Base-by-base conservation (phyloP, 2,888 invertebrate species). In the Agapostemon virescens region DNA sequence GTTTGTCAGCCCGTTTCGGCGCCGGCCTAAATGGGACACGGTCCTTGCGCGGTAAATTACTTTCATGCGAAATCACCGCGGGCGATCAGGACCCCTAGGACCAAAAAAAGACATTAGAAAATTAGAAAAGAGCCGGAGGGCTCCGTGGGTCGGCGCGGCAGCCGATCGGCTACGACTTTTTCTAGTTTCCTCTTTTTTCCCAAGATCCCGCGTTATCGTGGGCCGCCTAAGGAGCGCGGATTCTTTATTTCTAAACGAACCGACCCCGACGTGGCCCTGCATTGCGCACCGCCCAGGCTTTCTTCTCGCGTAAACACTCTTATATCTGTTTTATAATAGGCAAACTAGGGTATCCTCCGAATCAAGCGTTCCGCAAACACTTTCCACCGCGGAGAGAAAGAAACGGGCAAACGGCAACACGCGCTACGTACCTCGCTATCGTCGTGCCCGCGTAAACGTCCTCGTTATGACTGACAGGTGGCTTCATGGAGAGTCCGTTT, bases 401-500 rank as follows among this genome's bases (percentile, higher is more conserved):
- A 36, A n/a, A 23, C 4, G 40, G 33, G 1, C 26, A 23, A 36
- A 6, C 17, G 15, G 20, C 13, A 33, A 2, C 15, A 33, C 7
- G n/a, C 1, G 2, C 49, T 49, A 11, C 49, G 13, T 81, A 84
- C 73, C 87, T 84, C 0, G 77, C 73, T 36, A 82, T 84, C 17
- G 81, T 40, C 15, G 82, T 74, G 68, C 72, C 81, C 7, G 82
- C 45, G 68, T 86, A 84, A 85, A 79, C 66, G 15, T 89, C 88
- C 69, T 77, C 85, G 79, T 49, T 84, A 45, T 66, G 79, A 55
- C 26, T 69, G 58, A 67, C 36, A 20, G 76, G 36, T 66, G 81
- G 63, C 68, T 90, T 89, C 11, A 88, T 88, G 26, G 85, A 79
- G 38, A 90, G 79, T 70, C 90, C 89, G 75, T 90, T 90, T 17